Percentiles rank a stretch among this genome's conserved stretches.
Conservation (phyloP, 1,140 invertebrate genomes). For the Saccostrea echinata region DNA sequence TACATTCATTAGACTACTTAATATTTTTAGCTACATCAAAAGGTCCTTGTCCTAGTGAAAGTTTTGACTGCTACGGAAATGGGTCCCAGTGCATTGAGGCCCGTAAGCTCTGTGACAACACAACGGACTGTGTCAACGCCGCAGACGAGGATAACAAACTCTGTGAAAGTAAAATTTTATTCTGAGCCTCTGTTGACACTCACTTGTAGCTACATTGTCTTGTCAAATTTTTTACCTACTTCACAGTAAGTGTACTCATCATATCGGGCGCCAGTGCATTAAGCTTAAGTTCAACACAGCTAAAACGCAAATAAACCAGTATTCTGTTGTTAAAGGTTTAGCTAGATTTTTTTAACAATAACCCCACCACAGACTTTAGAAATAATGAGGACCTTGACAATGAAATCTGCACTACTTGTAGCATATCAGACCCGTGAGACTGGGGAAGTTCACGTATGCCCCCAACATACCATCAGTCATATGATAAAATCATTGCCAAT, state of each 20-base stretch:
- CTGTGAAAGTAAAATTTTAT: constrained; percentile 63
- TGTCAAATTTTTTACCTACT: background rate
- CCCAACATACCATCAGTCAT: too few relatives aligned
- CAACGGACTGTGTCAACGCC: constrained; percentile 68
- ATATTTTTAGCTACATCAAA: background rate
- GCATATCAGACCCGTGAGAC: too few relatives aligned
- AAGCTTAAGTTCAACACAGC: too few relatives aligned
- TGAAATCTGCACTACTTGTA: too few relatives aligned
- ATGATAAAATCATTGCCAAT: too few relatives aligned
- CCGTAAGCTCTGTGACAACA: constrained; percentile 69
- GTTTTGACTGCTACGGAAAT: constrained; percentile 68
- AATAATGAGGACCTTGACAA: too few relatives aligned
- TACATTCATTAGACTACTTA: background rate
- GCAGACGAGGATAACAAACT: constrained; percentile 63
- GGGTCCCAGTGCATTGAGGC: constrained; percentile 67
- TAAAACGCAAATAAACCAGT: too few relatives aligned
- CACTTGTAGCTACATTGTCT: background rate
- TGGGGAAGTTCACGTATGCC: too few relatives aligned
- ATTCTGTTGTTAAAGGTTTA: background rate
- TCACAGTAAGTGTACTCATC: background rate
- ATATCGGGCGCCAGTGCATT: background rate
- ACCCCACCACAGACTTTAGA: too few relatives aligned
- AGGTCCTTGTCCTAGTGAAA: constrained; percentile 1
- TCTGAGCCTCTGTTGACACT: background rate
- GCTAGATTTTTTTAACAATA: too few relatives aligned